Conservation (phyloP, 2,888 invertebrate species). For the Ceramica pisi region DNA sequence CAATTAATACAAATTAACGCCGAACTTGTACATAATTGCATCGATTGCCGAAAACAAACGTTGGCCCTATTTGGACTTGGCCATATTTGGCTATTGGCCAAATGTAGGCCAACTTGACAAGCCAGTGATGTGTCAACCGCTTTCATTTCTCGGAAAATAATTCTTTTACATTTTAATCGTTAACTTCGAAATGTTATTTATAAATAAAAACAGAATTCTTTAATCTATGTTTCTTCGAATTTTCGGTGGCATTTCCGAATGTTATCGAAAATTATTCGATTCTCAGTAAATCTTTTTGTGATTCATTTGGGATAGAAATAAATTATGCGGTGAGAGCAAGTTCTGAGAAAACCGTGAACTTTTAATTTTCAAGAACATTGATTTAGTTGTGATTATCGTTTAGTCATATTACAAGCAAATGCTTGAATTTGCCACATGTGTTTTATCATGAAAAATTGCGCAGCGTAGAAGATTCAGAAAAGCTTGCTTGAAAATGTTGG, state of each 20-base stretch:
- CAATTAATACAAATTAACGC: constrained; percentile 66
- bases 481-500: not conserved
- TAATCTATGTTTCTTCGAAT: constrained; percentile 27
- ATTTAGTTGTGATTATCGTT: constrained; percentile 14
- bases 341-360: constrained; percentile 35
- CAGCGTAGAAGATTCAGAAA: not conserved
- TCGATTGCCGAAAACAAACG: constrained; percentile 64
- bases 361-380: constrained; percentile 21
- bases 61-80: constrained; percentile 65
- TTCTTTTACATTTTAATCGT: constrained; percentile 45
- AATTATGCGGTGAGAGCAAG: constrained; percentile 19
- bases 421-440: constrained; percentile 3
- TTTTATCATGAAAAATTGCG: not conserved
- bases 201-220: constrained; percentile 24
- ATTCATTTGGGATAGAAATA: constrained; percentile 50
- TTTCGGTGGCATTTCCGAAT: constrained; percentile 46
- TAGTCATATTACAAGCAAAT: constrained; percentile 10
- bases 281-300: constrained; percentile 30
- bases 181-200: constrained; percentile 24
- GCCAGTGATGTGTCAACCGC: constrained; percentile 57
- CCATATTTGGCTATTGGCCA: constrained; percentile 64
- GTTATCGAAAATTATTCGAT: constrained; percentile 15
- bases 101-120: constrained; percentile 67
- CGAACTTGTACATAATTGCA: constrained; percentile 61
- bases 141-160: constrained; percentile 61